phyloP scores from a whole-genome alignment of 2,888 invertebrate genomes.

The Heliconius sara region DNA sequence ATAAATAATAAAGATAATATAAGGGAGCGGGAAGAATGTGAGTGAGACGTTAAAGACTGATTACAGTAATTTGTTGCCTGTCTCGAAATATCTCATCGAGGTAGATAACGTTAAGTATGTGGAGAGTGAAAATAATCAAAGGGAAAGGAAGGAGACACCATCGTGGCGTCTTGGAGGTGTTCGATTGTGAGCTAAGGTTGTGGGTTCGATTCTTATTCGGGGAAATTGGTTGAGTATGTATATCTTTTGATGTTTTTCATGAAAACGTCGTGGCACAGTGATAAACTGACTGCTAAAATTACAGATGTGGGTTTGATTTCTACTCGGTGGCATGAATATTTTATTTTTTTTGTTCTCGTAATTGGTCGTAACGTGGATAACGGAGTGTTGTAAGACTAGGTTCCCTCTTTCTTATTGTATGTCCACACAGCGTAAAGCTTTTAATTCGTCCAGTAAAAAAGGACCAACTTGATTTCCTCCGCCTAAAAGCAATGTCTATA shows the following conservation, averaged over 20 bases:
- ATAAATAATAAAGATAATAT: constrained; percentile 29
- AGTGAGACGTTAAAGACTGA: constrained; percentile 20
- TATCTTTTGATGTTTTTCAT: too few species aligned
- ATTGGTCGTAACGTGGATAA: background rate
- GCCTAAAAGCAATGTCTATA: too few species aligned
- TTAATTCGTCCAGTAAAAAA: background rate
- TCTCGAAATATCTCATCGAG: constrained; percentile 12
- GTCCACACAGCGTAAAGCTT: background rate
- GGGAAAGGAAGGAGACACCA: background rate
- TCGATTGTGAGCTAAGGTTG: background rate
- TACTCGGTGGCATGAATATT: too few species aligned
- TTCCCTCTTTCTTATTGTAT: background rate
- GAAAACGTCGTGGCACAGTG: background rate
- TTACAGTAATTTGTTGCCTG: constrained; percentile 22
- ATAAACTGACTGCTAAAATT: too few species aligned
- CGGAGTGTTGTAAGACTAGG: background rate
- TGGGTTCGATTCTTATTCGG: background rate
- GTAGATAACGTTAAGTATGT: constrained; percentile 13
- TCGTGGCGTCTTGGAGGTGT: background rate
- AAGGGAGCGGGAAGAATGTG: constrained; percentile 18
- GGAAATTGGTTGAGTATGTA: background rate
- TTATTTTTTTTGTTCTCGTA: too few species aligned
- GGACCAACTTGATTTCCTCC: background rate
- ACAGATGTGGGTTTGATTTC: background rate
- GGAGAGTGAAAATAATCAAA: constrained; percentile 25